Percentiles rank a stretch among this genome's conserved stretches.
Conservation (phyloP, 2,888 invertebrate genomes). For the Drosophila quinaria region DNA sequence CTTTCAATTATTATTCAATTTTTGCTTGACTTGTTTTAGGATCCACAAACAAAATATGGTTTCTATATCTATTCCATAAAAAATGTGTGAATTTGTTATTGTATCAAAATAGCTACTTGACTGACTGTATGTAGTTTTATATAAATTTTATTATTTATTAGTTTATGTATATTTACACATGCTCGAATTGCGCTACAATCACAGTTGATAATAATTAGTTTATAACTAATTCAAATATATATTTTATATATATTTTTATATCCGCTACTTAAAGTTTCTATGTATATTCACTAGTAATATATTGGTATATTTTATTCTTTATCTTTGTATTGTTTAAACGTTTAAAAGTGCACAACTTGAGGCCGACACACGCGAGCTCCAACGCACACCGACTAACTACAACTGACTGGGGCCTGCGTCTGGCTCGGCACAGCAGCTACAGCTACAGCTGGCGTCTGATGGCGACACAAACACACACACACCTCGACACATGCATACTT, state of each 20-base stretch:
- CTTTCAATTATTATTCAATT: no score
- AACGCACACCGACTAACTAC: slow-evolving; percentile 73
- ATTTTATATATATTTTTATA: slow-evolving; percentile 3
- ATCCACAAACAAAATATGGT: not conserved
- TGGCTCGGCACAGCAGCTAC: slow-evolving; percentile 44
- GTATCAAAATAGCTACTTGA: not conserved
- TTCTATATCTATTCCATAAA: not conserved
- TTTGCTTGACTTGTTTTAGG: no score
- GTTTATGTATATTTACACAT: slow-evolving; percentile 53
- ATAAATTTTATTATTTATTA: not conserved
- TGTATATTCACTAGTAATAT: slow-evolving; percentile 25
- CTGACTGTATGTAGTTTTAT: not conserved
- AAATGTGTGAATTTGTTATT: not conserved
- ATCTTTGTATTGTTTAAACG: not conserved
- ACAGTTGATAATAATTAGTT: slow-evolving; percentile 35
- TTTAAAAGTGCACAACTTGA: slow-evolving; percentile 31
- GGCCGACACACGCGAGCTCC: slow-evolving; percentile 61
- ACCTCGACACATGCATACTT: slow-evolving; percentile 22
- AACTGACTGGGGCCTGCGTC: slow-evolving; percentile 66
- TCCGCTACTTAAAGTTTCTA: not conserved
- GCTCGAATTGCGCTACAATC: slow-evolving; percentile 62
- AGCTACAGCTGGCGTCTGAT: slow-evolving; percentile 44
- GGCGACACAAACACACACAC: slow-evolving; percentile 31
- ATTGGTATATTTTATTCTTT: not conserved
- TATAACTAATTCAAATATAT: slow-evolving; percentile 8